Evolutionary conservation across 2,888 invertebrate species (phyloP), one percentile per base, ranked within the genome.

Genomic region (Diogma glabrata): DNA sequence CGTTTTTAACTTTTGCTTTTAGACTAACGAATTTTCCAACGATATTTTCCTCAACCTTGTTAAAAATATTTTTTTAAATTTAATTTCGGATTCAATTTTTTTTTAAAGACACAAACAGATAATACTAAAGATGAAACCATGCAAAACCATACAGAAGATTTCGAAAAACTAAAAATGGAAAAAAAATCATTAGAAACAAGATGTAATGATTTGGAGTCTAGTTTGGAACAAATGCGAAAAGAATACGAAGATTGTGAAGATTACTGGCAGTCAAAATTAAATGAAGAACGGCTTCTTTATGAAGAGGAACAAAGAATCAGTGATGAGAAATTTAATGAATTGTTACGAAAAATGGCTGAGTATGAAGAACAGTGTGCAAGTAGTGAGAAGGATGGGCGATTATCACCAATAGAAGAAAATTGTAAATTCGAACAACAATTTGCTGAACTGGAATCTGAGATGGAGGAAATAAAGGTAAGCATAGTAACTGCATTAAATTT

Each of bases 231-330:
- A 61, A 71, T 90, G 70, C 78, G 79, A 59, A 74, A 74, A 43
- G 90, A 89, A 63, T 88, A 87, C 64, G 89, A 89, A 60, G 81
- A 81, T 54, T 86, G 87, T 65, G 91, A 91, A 65, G 89, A 89
- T 65, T 90, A 90, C 70, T 91, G 90, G 90, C 76, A 80, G 47
- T 72, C 72, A 26, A 89, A 89, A 67, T 70, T 90, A 52, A 81
- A 82, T 47, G 87, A 85, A 55, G 90, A 90, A 67, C 75, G 89
- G 23, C 78, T 78, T 56, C 69, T 82, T 52, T 83, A 81, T 63
- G 69, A 69, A 20, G 80, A 81, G 54, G 87, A 88, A 62, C 86
- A 86, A 67, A 76, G 77, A 57, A 77, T 82, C 46, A 83, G 78
- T 55, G 87, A 84, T 64, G 84, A 85, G 59, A 85, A 87, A 57